A percentile compares a stretch with the other conserved stretches of the same genome.
Conservation (phyloP, 2,888 invertebrate genomes). For the Spatulosminthurus flaviceps region DNA sequence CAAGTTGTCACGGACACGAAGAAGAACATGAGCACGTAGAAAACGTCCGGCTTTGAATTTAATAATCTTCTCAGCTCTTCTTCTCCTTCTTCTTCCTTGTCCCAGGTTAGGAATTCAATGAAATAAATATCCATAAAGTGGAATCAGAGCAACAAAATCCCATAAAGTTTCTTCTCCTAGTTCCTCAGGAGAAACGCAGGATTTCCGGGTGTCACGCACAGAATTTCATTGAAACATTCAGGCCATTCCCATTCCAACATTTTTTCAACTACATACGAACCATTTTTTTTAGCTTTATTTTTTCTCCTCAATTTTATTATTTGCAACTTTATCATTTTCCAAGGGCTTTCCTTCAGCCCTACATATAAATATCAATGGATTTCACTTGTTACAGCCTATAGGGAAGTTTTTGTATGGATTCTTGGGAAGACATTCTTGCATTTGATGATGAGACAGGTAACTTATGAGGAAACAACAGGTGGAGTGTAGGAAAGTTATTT, state of each 20-base stretch:
- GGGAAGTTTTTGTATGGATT: too few relatives aligned
- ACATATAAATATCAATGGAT: too few relatives aligned
- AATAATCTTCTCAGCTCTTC: slow-evolving; percentile 39
- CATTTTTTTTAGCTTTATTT: too few relatives aligned
- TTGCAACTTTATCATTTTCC: too few relatives aligned
- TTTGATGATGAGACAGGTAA: neutral
- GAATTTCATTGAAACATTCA: too few relatives aligned
- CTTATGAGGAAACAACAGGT: neutral
- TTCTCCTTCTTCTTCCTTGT: slow-evolving; percentile 23
- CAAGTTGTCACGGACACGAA: slow-evolving; percentile 39
- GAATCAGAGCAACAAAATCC: neutral
- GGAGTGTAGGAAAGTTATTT: neutral
- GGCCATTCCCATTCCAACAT: too few relatives aligned
- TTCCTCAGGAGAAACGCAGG: neutral
- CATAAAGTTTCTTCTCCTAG: neutral
- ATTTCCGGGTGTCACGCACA: neutral
- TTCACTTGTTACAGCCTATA: too few relatives aligned
- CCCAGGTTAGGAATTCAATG: slow-evolving; percentile 31
- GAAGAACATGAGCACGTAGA: slow-evolving; percentile 41
- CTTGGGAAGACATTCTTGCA: too few relatives aligned
- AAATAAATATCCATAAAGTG: neutral
- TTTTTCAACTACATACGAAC: too few relatives aligned
- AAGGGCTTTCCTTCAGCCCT: too few relatives aligned
- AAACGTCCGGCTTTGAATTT: slow-evolving; percentile 40
- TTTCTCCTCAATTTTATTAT: neutral